Evolutionary conservation across 1,140 invertebrate genomes (phyloP).

Genomic region (Oryzaephilus surinamensis): DNA sequence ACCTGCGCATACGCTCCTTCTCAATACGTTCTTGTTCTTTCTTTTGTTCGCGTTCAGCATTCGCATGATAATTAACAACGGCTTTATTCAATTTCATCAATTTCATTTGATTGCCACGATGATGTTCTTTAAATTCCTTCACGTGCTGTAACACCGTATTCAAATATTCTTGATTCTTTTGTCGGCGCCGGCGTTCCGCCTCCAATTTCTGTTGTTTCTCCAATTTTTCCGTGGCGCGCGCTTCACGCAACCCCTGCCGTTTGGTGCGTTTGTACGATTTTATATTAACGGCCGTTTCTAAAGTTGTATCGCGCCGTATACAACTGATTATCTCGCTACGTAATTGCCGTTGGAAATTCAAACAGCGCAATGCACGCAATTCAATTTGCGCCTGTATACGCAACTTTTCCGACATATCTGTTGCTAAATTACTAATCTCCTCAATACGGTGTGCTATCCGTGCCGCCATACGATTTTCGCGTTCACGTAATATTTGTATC

Average conservation of each 20-base stretch:
- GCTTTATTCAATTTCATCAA: constrained; percentile 88
- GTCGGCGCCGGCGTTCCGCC: constrained; percentile 89
- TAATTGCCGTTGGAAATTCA: constrained; percentile 91
- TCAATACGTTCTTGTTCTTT: constrained; percentile 98
- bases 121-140: constrained; percentile 96
- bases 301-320: constrained; percentile 83
- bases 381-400: constrained; percentile 91
- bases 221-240: constrained; percentile 92
- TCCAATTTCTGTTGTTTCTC: constrained; percentile 98
- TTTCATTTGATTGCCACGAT: constrained; percentile 81
- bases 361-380: constrained; percentile 77
- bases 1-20: constrained; percentile 92
- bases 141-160: constrained; percentile 91
- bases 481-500: constrained; percentile 80
- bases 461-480: constrained; percentile 82
- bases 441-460: constrained; percentile 78
- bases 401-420: constrained; percentile 85
- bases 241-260: constrained; percentile 88
- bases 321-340: constrained; percentile 75
- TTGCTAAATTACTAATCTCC: constrained; percentile 70
- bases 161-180: constrained; percentile 94
- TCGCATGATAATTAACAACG: constrained; percentile 91
- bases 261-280: constrained; percentile 96
- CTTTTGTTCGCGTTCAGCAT: constrained; percentile 97
- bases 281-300: constrained; percentile 94